Evolutionary conservation across 1,140 invertebrate genomes (phyloP), one percentile per base, ranked within the genome.

Genomic region (Ptiloglossa arizonensis): DNA sequence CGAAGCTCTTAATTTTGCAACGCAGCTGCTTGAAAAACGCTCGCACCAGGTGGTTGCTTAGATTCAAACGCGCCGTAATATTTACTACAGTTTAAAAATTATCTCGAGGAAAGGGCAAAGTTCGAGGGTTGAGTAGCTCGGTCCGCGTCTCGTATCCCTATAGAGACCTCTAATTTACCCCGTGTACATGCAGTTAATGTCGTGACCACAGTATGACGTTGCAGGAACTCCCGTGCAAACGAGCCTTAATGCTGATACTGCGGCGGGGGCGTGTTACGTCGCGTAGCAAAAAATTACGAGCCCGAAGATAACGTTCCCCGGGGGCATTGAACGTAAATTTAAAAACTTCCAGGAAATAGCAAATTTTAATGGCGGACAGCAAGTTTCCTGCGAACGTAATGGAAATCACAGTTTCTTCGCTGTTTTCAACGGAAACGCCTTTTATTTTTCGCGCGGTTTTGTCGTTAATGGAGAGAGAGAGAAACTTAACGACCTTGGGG

Each of bases 191-290:
- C 29, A 32, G 29, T 59, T 59, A 59, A 59, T 35, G 56, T 59
- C 32, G 29, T 19, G 24, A 59, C 41, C 56, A 59, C 56, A 17
- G 56, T 59, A 19, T 59, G 56, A 59, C 56, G 56, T 19, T 27
- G 56, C 56, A 59, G 56, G 50, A 52, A 52, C n/a, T 52, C 50
- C 9, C n/a, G 50, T 52, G 50, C 56, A 59, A 59, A 59, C 56
- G 56, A 59, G 56, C 56, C 29, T 59, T 59, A 59, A 32, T 59
- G 56, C 56, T 59, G 56, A 59, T 59, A 59, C 6, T 15, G 29
- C 56, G 19, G 32, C 15, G 29, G 17, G 32, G 32, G 29, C 56
- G 24, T 35, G 56, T 29, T 32, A n/a, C 8, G 19, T 52, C 50
- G 50, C n/a, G 46, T n/a, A 8, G 46, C 46, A 52, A 19, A 52